A percentile compares a stretch with the other conserved stretches of the same genome.
Conservation (phyloP, 2,797 vertebrate genomes). For the Pangasius krempfi region DNA sequence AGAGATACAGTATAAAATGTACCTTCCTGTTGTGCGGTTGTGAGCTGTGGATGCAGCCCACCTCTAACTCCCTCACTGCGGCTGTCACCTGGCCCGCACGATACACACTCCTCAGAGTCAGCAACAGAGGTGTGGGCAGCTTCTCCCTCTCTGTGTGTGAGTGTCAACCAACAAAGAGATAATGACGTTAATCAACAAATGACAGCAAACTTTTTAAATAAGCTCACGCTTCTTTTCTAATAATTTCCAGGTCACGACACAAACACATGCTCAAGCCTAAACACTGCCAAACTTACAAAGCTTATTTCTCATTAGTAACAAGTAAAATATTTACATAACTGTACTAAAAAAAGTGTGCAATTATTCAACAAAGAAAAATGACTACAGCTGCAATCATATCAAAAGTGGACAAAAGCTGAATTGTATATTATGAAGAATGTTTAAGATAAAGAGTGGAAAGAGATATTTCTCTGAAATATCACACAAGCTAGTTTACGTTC, state of each 20-base stretch:
- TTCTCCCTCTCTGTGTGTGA: constrained; percentile 50
- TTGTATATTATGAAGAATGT: not conserved
- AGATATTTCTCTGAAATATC: not conserved
- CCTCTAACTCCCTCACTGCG: constrained; percentile 77
- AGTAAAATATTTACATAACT: not conserved
- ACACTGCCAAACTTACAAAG: not conserved
- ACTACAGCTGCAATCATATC: not conserved
- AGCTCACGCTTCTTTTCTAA: not conserved
- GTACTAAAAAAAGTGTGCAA: not conserved
- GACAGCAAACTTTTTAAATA: not conserved
- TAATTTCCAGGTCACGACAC: not conserved
- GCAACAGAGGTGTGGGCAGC: constrained; percentile 70
- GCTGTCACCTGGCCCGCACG: constrained; percentile 61
- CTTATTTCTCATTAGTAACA: not conserved
- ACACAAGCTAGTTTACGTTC: not conserved
- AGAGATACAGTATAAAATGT: not conserved
- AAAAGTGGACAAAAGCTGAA: not conserved
- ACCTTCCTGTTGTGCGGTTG: constrained; percentile 81
- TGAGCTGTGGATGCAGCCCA: constrained; percentile 81
- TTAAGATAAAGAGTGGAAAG: not conserved
- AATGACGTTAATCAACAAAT: not conserved
- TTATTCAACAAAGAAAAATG: not conserved
- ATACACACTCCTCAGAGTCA: constrained; percentile 75
- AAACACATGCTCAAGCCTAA: not conserved
- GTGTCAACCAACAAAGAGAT: not conserved